These are phyloP conservation scores for Gasterosteus nipponicus DNA, from an alignment of 2,113 vertebrate species.

Conservation along the genomic window DNA sequence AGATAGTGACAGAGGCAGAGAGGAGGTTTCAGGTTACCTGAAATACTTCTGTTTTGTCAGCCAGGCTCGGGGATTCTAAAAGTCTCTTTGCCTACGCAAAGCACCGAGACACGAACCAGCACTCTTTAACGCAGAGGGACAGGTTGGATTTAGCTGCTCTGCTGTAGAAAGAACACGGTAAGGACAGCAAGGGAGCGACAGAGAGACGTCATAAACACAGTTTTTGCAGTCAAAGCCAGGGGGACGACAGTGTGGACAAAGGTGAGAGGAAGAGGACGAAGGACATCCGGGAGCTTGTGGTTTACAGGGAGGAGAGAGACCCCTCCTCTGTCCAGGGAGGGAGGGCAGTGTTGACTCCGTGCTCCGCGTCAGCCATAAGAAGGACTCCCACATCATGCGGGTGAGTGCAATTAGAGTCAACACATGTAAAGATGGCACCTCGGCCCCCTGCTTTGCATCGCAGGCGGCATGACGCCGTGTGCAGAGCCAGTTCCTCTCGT, in stretches of 20 bases:
- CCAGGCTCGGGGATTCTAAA: constrained; percentile 53
- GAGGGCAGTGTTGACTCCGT: constrained; percentile 21
- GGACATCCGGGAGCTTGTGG: constrained; percentile 17
- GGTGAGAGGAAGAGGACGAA: constrained; percentile 12
- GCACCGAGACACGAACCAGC: constrained; percentile 11
- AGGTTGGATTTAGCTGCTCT: constrained; percentile 52
- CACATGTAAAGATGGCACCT: background rate
- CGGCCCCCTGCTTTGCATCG: constrained; percentile 3
- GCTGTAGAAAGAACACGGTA: constrained; percentile 22
- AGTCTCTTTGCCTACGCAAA: constrained; percentile 20
- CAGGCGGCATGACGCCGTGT: background rate
- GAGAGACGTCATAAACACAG: background rate
- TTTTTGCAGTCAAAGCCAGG: constrained; percentile 23
- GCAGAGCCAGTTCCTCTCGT: background rate
- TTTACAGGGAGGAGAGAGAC: constrained; percentile 23
- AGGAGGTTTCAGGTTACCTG: constrained; percentile 68
- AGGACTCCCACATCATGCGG: constrained; percentile 67
- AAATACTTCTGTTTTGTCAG: constrained; percentile 55
- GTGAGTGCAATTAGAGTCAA: constrained; percentile 60
- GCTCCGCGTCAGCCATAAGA: constrained; percentile 2
- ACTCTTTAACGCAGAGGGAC: constrained; percentile 27
- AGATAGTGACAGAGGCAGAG: constrained; percentile 4
- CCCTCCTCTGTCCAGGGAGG: constrained; percentile 11
- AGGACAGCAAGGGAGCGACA: background rate
- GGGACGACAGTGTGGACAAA: background rate